Base-by-base conservation (phyloP, 1,140 invertebrate species). In the Drosophila sproati region DNA sequence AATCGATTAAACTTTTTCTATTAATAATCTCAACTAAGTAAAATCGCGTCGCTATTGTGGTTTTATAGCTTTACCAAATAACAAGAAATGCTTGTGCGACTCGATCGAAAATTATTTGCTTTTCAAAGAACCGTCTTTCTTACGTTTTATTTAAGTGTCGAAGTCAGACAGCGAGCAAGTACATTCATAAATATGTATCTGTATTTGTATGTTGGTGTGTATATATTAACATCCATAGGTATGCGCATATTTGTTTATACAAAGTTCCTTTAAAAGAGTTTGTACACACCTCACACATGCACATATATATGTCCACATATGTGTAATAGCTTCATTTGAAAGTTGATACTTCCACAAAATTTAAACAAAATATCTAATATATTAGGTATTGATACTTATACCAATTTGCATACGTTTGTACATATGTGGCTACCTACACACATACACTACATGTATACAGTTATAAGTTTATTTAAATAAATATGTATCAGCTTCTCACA, bases 91-190 rank as follows among this genome's bases (percentile, higher is more conserved):
- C 48, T 48, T 51, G 43, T 55, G 50, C 39, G 34, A 29, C 51
- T 54, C 31, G 50, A 66, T 69, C n/a, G 34, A 60, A 70, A 43
- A 56, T 43, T 69, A 52, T 43, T 61, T 57, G 41, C 54, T 63
- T 60, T 57, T 62, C 59, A 75, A 62, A 70, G 73, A 34, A 45
- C 51, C 70, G 51, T 56, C 67, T 70, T 70, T 37, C 35, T 56
- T 52, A 63, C 66, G 67, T 70, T 71, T 63, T 63, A 71, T 71
- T 63, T 63, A 62, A 70, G 55, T 34, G 41, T 35, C 31, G 37
- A 71, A 54, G 28, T 68, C 71, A 50, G 50, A 55, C 39, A 60
- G n/a, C 48, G 31, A 37, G 52, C 59, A 70, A 55, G 67, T 69
- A 73, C 20, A 69, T 56, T 62, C 45, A 62, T 56, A 69, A 61